Conservation (phyloP, 2,797 vertebrate genomes). For the Anolis apletophallus region DNA sequence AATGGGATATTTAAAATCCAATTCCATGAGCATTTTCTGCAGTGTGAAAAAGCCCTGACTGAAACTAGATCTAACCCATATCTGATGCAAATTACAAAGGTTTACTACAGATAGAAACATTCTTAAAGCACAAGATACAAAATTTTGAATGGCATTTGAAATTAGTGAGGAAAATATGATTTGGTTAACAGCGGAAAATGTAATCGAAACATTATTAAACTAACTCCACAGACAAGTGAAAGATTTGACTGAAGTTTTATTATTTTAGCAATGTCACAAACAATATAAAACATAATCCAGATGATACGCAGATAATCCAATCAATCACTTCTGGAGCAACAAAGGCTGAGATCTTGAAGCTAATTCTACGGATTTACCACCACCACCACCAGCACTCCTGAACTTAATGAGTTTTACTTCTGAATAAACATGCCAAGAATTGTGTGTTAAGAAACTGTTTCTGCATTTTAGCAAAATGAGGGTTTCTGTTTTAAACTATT, state of each 20-base stretch:
- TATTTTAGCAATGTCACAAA: constrained; percentile 18
- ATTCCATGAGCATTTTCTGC: too few relatives aligned
- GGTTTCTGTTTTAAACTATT: background rate
- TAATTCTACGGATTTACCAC: background rate
- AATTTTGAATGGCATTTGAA: background rate
- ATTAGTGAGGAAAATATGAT: background rate
- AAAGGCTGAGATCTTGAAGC: background rate
- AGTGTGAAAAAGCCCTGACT: background rate
- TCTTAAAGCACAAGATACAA: background rate
- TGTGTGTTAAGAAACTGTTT: background rate
- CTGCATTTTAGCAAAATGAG: background rate
- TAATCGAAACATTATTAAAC: background rate
- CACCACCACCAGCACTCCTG: background rate
- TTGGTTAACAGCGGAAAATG: background rate
- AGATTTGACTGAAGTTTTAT: constrained; percentile 1
- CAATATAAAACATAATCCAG: background rate
- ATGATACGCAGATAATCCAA: constrained; percentile 20
- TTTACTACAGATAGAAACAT: background rate
- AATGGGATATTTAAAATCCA: too few relatives aligned
- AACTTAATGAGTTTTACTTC: background rate
- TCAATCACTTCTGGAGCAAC: background rate
- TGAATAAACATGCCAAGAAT: background rate
- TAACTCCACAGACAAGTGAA: constrained; percentile 18
- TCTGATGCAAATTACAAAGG: background rate
- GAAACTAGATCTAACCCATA: background rate